Evolutionary conservation across 2,888 invertebrate species (phyloP).

Genomic region (Sarcophaga caerulescens): DNA sequence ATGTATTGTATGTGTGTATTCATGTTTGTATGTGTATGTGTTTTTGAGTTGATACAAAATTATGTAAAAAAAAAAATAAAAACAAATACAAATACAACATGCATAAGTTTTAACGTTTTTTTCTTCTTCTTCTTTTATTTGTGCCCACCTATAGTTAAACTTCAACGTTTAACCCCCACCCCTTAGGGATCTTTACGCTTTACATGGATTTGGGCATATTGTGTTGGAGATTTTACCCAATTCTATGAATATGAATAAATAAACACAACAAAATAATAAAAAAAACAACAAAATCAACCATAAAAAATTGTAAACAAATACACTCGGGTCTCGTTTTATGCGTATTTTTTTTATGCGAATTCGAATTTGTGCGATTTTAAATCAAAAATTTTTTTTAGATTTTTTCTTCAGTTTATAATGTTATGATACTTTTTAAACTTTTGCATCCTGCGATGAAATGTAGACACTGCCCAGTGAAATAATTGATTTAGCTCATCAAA

Average conservation of each 20-base stretch:
- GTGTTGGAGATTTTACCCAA: conserved; percentile 14
- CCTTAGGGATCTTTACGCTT: neutral
- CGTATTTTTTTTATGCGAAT: no score
- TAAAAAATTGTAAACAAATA: conserved; percentile 13
- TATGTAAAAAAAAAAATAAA: conserved; percentile 28
- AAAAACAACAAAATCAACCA: conserved; percentile 3
- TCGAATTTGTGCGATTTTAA: no score
- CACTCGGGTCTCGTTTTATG: no score
- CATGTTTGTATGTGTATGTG: neutral
- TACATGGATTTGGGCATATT: neutral
- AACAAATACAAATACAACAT: conserved; percentile 16
- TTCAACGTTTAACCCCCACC: neutral
- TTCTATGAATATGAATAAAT: neutral
- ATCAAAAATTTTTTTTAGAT: no score
- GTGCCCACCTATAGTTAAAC: neutral
- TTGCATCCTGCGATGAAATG: no score
- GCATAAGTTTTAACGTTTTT: neutral
- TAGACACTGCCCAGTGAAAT: no score
- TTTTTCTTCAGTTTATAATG: no score
- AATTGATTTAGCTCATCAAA: no score
- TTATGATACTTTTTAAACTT: no score
- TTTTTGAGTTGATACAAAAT: neutral
- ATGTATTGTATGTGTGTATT: neutral
- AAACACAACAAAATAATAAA: neutral
- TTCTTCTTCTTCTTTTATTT: neutral